phyloP scores from a whole-genome alignment of 2,113 vertebrate species.

The Paralichthys olivaceus region DNA sequence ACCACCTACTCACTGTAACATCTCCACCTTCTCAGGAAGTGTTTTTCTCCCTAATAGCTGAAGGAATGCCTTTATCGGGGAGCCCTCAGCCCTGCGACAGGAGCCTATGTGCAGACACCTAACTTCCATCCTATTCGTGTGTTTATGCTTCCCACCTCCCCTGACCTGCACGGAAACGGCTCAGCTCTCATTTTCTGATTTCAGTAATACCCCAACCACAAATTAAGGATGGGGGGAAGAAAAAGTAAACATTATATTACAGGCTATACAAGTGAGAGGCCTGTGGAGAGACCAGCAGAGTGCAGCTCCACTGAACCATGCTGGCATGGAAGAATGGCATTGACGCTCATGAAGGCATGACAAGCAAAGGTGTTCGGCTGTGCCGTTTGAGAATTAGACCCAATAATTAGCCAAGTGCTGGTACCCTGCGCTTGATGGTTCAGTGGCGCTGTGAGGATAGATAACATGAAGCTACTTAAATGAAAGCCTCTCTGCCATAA shows the following conservation, averaged over 20 bases:
- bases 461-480: conserved; percentile 77
- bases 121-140: conserved; percentile 26
- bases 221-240: background rate
- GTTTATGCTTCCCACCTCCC: conserved; percentile 56
- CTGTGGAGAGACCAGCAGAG: conserved; percentile 55
- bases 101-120: conserved; percentile 31
- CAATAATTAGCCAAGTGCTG: conserved; percentile 80
- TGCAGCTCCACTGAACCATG: conserved; percentile 60
- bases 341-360: conserved; percentile 71
- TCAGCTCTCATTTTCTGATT: conserved; percentile 44
- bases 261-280: conserved; percentile 38
- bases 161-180: conserved; percentile 70
- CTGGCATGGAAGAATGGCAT: conserved; percentile 65
- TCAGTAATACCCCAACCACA: conserved; percentile 54
- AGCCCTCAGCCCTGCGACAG: conserved; percentile 46
- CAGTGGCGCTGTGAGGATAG: conserved; percentile 66
- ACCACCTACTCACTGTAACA: conserved; percentile 35
- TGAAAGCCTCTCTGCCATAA: conserved; percentile 73
- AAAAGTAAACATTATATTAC: conserved; percentile 47
- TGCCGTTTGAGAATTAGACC: conserved; percentile 73
- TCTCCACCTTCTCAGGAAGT: conserved; percentile 49
- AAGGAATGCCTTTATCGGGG: conserved; percentile 60
- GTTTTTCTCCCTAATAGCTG: conserved; percentile 37
- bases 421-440: conserved; percentile 82
- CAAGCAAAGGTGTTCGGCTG: conserved; percentile 63